Conservation (phyloP, 2,888 invertebrate species). For the Athripsodes cinereus region DNA sequence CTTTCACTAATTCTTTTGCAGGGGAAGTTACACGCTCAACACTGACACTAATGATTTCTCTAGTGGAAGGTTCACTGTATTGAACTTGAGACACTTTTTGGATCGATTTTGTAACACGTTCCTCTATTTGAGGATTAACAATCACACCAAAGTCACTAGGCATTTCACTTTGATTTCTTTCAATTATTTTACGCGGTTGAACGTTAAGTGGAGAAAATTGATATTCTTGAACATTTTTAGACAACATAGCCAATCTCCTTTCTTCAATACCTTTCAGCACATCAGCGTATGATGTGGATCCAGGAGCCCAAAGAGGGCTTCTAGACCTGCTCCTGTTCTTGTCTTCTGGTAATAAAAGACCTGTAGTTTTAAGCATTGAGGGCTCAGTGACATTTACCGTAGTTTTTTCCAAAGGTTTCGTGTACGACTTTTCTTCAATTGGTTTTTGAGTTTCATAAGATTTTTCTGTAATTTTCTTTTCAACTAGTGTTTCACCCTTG, state of each 20-base stretch:
- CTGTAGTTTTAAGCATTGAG: background rate
- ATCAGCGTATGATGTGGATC: constrained; percentile 73
- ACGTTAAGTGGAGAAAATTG: too few species aligned
- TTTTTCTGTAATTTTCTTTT: background rate
- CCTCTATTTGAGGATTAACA: background rate
- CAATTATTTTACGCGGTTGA: background rate
- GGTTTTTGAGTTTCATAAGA: too few species aligned
- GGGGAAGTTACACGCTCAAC: background rate
- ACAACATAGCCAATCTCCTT: constrained; percentile 1
- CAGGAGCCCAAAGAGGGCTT: constrained; percentile 69
- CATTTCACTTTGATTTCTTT: constrained; percentile 1
- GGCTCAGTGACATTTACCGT: too few species aligned
- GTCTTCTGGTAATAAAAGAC: constrained; percentile 31
- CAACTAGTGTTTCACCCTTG: background rate
- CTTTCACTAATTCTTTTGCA: background rate
- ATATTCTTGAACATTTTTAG: too few species aligned
- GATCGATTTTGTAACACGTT: too few species aligned
- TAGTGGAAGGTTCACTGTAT: background rate
- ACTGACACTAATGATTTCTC: background rate
- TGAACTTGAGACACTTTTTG: constrained; percentile 2
- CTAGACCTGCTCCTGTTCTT: constrained; percentile 50
- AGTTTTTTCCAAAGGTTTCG: too few species aligned
- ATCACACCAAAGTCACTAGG: background rate
- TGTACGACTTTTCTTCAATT: too few species aligned
- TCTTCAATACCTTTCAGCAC: constrained; percentile 58